These are phyloP conservation scores for Lophochroa leadbeateri DNA, from an alignment of 2,113 vertebrate species.

Conservation along the genomic window DNA sequence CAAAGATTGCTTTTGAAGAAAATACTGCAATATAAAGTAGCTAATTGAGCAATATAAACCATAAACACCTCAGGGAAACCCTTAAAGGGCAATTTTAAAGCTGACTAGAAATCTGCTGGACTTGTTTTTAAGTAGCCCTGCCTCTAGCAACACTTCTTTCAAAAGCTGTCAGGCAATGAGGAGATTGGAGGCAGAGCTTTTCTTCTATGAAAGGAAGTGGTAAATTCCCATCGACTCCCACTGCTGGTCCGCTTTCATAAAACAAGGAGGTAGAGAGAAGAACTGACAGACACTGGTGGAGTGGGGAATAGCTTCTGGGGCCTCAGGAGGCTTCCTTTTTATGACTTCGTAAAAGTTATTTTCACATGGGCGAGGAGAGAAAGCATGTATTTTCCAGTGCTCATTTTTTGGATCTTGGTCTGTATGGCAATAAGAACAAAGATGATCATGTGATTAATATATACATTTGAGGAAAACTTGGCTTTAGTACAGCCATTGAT, in stretches of 20 bases:
- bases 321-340: neutral
- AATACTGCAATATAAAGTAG: constrained; percentile 15
- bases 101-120: neutral
- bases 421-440: neutral
- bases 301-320: neutral
- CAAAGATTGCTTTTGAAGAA: constrained; percentile 40
- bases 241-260: fast-evolving
- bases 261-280: neutral
- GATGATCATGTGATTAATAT: fast-evolving
- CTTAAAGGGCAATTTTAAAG: constrained; percentile 31
- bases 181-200: neutral
- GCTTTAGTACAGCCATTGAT: neutral
- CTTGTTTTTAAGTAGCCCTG: neutral
- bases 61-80: constrained; percentile 38
- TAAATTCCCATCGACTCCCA: neutral
- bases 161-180: neutral
- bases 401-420: neutral
- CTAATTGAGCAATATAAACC: constrained; percentile 39
- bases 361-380: neutral
- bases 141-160: constrained; percentile 13
- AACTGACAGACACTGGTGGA: neutral
- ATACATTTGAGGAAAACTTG: neutral
- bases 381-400: neutral
- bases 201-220: constrained; percentile 5
- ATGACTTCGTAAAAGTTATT: neutral